Evolutionary conservation across 1,140 invertebrate species (phyloP).

Genomic region (Arctopsyche grandis): DNA sequence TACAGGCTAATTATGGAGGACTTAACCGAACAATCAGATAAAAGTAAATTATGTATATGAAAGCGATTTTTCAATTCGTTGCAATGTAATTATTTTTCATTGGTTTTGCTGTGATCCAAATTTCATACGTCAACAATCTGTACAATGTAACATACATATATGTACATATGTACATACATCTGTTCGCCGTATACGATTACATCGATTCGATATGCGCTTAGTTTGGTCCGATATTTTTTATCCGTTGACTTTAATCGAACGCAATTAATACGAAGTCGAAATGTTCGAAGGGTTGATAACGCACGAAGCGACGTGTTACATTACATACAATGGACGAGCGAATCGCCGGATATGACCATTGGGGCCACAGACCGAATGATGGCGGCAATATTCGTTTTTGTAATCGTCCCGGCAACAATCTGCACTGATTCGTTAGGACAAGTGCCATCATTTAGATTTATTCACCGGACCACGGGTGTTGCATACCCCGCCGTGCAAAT

Average conservation of each 20-base stretch:
- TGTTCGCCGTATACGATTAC: constrained; percentile 17
- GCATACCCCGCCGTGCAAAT: no score
- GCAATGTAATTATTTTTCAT: no score
- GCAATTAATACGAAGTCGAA: neutral
- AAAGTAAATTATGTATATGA: no score
- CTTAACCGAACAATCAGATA: neutral
- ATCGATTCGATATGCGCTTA: constrained; percentile 15
- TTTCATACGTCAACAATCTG: neutral
- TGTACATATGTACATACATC: constrained; percentile 5
- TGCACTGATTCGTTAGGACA: constrained; percentile 30
- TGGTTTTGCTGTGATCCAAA: no score
- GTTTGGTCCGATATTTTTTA: neutral
- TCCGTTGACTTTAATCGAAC: neutral
- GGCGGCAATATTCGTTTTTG: constrained; percentile 30
- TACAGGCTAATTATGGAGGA: neutral
- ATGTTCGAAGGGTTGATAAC: neutral
- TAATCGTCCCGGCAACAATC: constrained; percentile 18
- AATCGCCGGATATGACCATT: constrained; percentile 29
- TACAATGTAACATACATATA: neutral
- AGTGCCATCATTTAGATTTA: constrained; percentile 29
- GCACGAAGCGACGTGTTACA: neutral
- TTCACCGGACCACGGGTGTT: neutral
- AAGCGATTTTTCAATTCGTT: no score
- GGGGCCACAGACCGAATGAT: constrained; percentile 26
- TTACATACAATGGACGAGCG: neutral